Evolutionary conservation across 2,797 vertebrate species (phyloP).

Genomic region (Sebastes matsubarae): DNA sequence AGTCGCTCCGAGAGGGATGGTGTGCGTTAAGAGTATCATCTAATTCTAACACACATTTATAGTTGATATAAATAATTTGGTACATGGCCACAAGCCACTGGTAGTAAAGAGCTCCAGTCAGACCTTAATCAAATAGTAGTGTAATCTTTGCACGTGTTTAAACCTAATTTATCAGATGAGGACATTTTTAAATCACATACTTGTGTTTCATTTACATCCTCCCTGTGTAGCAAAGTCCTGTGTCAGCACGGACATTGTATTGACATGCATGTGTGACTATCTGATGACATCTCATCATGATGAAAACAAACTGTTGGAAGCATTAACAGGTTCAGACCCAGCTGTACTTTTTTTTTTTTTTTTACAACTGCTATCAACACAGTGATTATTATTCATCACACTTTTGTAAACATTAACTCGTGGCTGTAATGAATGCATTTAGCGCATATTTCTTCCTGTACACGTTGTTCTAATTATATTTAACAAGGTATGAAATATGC

Average conservation of each 20-base stretch:
- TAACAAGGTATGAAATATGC: constrained; percentile 44
- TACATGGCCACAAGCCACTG: not conserved
- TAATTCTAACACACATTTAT: not conserved
- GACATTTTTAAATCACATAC: not conserved
- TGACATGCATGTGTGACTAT: not conserved
- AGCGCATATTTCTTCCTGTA: constrained; percentile 2
- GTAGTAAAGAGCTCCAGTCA: not conserved
- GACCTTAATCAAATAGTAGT: not conserved
- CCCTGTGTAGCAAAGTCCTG: not conserved
- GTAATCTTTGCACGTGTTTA: not conserved
- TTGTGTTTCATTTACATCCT: not conserved
- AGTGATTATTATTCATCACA: constrained; percentile 23
- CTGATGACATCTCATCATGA: constrained; percentile 4
- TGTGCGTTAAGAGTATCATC: not conserved
- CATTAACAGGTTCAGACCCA: not conserved
- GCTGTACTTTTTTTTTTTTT: not conserved
- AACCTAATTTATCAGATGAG: not conserved
- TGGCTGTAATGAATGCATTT: constrained; percentile 12
- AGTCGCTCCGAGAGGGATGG: not conserved
- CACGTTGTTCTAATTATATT: constrained; percentile 35
- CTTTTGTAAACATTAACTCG: constrained; percentile 29
- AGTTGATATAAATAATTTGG: not conserved
- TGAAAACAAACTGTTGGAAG: not conserved
- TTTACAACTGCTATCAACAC: not conserved
- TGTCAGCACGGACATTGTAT: not conserved